Evolutionary conservation across 2,888 invertebrate genomes (phyloP).

Genomic region (Alsophila aescularia): DNA sequence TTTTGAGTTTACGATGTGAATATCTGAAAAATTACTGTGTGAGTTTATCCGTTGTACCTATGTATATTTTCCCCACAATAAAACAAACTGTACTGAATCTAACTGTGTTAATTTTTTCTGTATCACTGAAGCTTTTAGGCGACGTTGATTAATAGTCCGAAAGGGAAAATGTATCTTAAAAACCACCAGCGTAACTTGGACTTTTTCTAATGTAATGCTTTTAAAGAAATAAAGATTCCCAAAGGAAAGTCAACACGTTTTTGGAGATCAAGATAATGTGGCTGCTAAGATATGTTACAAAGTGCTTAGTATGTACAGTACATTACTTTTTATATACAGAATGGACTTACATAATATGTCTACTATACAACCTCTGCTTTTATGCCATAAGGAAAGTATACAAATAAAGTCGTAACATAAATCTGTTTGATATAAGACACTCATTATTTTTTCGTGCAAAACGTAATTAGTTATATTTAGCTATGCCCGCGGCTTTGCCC

Average conservation of each 20-base stretch:
- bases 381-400: neutral
- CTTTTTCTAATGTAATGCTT: constrained; percentile 35
- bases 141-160: constrained; percentile 75
- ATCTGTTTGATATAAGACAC: neutral
- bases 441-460: too few relatives aligned
- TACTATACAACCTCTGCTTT: neutral
- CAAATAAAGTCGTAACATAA: neutral
- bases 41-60: neutral
- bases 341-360: constrained; percentile 3
- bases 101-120: constrained; percentile 61
- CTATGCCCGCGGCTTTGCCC: too few relatives aligned
- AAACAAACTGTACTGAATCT: constrained; percentile 18
- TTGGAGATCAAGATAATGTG: constrained; percentile 41
- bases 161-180: constrained; percentile 64
- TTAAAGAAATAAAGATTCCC: constrained; percentile 23
- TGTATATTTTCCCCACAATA: neutral
- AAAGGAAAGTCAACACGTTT: constrained; percentile 31
- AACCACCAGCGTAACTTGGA: constrained; percentile 40
- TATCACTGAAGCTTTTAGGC: constrained; percentile 71
- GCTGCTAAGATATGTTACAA: constrained; percentile 42
- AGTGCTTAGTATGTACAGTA: constrained; percentile 37
- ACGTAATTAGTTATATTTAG: too few relatives aligned
- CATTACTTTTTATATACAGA: constrained; percentile 16
- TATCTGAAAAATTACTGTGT: too few relatives aligned
- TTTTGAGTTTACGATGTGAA: too few relatives aligned